These are phyloP conservation scores for Exaiptasia diaphana DNA, from an alignment of 64 coral and sea anemone genomes.

Conservation along the genomic window DNA sequence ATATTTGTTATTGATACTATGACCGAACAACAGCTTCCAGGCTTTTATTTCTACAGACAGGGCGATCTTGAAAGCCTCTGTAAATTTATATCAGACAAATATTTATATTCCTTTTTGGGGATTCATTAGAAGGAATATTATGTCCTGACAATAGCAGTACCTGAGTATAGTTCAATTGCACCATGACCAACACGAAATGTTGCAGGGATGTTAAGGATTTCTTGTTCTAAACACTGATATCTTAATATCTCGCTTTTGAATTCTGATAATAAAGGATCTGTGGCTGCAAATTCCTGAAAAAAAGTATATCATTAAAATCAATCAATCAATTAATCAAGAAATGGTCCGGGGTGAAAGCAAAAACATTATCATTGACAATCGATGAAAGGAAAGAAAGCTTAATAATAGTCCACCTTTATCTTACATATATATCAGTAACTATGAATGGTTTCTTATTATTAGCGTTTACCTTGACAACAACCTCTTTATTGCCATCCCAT, in stretches of 20 bases:
- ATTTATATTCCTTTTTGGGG: no score
- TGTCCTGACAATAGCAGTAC: no score
- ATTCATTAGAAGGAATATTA: no score
- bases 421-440: not conserved
- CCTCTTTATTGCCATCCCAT: conserved; percentile 83
- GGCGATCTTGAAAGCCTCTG: conserved; percentile 78
- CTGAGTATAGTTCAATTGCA: conserved; percentile 83
- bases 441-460: not conserved
- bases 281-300: conserved; percentile 72
- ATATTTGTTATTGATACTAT: conserved; percentile 85
- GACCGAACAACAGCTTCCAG: conserved; percentile 85
- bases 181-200: conserved; percentile 81
- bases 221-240: conserved; percentile 74
- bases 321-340: not conserved
- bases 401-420: not conserved
- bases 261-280: conserved; percentile 81
- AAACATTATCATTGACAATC: not conserved
- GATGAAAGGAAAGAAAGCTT: not conserved
- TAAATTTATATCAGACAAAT: not conserved
- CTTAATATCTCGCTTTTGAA: conserved; percentile 87
- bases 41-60: conserved; percentile 72
- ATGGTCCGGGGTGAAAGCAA: not conserved
- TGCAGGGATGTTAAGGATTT: conserved; percentile 67
- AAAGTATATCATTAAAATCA: no score
- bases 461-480: conserved; percentile 54